A percentile compares a stretch with the other conserved stretches of the same genome.
Evolutionary conservation across 2,113 vertebrate genomes (phyloP).

Genomic region (Felis chaus): DNA sequence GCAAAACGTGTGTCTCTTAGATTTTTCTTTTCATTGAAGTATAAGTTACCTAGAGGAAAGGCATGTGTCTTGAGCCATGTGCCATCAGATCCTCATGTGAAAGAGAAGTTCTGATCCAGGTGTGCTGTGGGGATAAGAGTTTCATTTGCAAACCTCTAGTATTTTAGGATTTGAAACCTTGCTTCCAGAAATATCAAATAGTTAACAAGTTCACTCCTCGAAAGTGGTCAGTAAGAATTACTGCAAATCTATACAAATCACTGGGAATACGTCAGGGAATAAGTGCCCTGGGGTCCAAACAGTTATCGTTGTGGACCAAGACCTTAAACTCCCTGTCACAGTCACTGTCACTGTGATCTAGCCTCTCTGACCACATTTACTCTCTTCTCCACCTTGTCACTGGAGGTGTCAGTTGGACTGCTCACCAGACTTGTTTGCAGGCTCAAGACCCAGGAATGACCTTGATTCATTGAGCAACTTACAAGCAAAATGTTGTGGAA

Average conservation of each 20-base stretch:
- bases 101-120: not conserved
- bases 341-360: no score
- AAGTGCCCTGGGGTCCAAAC: not conserved
- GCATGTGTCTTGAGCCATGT: not conserved
- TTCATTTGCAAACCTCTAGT: not conserved
- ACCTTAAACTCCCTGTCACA: no score
- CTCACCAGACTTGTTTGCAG: not conserved
- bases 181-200: not conserved
- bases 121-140: not conserved
- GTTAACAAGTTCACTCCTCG: not conserved
- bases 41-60: not conserved
- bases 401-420: not conserved
- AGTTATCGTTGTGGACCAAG: not conserved
- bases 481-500: not conserved
- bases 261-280: not conserved
- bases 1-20: not conserved
- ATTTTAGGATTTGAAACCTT: slow-evolving; percentile 20
- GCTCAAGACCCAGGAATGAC: not conserved
- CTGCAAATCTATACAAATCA: not conserved
- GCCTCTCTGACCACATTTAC: not conserved
- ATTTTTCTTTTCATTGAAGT: not conserved
- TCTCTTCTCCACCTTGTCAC: not conserved
- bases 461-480: not conserved
- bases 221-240: not conserved
- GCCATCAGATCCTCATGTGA: not conserved